phyloP scores from a whole-genome alignment of 2,888 invertebrate species.

The Chironomus tentans region DNA sequence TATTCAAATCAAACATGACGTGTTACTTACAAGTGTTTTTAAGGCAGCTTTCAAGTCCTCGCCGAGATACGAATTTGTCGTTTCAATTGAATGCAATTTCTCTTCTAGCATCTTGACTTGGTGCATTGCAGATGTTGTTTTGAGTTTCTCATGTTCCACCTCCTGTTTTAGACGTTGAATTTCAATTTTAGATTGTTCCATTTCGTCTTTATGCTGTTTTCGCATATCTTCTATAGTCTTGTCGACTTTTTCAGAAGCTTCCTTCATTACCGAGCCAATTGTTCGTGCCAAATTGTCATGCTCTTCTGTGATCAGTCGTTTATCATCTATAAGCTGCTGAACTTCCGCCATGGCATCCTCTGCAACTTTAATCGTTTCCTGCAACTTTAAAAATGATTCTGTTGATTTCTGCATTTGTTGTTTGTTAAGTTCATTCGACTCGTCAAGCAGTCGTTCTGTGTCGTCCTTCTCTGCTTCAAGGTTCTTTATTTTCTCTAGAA shows the following conservation, averaged over 20 bases:
- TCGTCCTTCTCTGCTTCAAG: background rate
- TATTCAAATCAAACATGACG: background rate
- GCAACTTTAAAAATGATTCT: slow-evolving; percentile 1
- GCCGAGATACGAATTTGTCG: background rate
- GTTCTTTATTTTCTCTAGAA: background rate
- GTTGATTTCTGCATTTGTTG: slow-evolving; percentile 13
- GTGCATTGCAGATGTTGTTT: background rate
- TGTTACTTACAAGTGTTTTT: background rate
- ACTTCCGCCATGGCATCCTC: slow-evolving; percentile 5
- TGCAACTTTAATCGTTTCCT: slow-evolving; percentile 11
- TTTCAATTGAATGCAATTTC: background rate
- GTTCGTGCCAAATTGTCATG: slow-evolving; percentile 45
- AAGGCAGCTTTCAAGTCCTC: background rate
- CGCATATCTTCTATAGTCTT: slow-evolving; percentile 50
- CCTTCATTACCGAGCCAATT: slow-evolving; percentile 47
- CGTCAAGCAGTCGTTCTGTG: background rate
- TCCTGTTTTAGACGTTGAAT: background rate
- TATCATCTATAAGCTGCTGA: background rate
- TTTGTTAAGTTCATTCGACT: slow-evolving; percentile 12
- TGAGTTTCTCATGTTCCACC: background rate
- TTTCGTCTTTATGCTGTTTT: slow-evolving; percentile 50
- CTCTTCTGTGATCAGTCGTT: slow-evolving; percentile 43
- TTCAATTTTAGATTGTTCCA: slow-evolving; percentile 33
- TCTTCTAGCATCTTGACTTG: background rate
- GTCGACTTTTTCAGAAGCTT: slow-evolving; percentile 48